phyloP scores from a whole-genome alignment of 1,140 invertebrate species.

The Homalodisca vitripennis region DNA sequence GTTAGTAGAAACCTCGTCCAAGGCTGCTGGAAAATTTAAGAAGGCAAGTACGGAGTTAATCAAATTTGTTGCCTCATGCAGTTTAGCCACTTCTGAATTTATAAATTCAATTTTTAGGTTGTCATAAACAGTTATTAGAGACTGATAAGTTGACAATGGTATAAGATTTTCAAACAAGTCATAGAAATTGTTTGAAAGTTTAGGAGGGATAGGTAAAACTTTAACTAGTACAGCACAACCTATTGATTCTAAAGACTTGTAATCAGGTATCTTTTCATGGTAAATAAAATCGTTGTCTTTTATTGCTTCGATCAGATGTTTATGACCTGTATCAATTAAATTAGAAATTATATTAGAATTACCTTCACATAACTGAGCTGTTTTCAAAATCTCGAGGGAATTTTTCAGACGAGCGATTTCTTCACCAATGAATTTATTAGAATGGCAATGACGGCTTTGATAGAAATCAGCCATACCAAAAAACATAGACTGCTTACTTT shows the following conservation, averaged over 20 bases:
- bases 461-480: not conserved
- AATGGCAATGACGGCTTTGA: not conserved
- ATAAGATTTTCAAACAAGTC: not conserved
- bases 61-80: not conserved
- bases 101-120: not conserved
- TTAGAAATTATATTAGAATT: not conserved
- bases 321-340: not conserved
- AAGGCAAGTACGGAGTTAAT: not conserved
- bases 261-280: not conserved
- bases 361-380: not conserved
- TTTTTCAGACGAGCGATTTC: not conserved
- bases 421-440: not conserved
- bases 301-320: not conserved
- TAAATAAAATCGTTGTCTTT: not conserved
- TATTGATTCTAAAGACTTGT: not conserved
- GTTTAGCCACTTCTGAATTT: not conserved
- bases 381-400: not conserved
- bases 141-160: not conserved
- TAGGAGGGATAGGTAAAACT: not conserved
- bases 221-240: not conserved
- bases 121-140: not conserved
- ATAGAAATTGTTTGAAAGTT: not conserved
- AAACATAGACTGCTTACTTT: not conserved
- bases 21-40: not conserved
- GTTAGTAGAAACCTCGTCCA: not conserved